phyloP scores from a whole-genome alignment of 2,113 vertebrate species.

The Seriola quinqueradiata region DNA sequence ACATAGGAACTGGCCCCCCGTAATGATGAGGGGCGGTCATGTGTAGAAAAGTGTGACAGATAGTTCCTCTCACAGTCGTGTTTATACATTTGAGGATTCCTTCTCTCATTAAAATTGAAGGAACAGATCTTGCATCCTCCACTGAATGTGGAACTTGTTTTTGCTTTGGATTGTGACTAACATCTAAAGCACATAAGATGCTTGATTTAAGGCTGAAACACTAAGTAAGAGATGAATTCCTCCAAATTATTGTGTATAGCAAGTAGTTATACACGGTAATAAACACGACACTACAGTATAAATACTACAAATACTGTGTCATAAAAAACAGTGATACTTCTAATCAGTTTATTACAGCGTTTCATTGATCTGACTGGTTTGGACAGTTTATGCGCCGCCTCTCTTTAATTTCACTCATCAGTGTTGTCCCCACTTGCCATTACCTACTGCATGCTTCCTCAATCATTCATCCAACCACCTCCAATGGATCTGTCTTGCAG shows the following conservation, averaged over 20 bases:
- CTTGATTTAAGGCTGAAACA: neutral
- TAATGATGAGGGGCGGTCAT: conserved; percentile 17
- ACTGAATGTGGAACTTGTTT: conserved; percentile 12
- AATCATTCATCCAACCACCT: conserved; percentile 11
- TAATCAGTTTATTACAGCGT: neutral
- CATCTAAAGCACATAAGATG: conserved; percentile 11
- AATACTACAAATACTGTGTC: neutral
- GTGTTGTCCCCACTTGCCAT: conserved; percentile 3
- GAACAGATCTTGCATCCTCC: neutral
- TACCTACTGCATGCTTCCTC: conserved; percentile 29
- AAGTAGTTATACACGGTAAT: neutral
- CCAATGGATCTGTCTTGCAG: conserved; percentile 31
- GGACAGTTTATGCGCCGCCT: neutral
- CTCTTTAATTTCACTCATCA: conserved; percentile 45
- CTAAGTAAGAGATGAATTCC: conserved; percentile 3
- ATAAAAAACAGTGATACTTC: neutral
- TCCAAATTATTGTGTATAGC: neutral
- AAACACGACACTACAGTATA: neutral
- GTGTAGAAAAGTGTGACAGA: conserved; percentile 38
- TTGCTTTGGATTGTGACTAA: conserved; percentile 19
- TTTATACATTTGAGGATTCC: conserved; percentile 37
- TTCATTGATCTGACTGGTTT: neutral
- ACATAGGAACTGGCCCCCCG: conserved; percentile 2
- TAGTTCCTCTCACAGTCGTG: conserved; percentile 41
- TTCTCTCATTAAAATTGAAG: conserved; percentile 39